These are phyloP conservation scores for Xanthorhoe designata DNA, from an alignment of 2,888 invertebrate genomes.

Conservation along the genomic window DNA sequence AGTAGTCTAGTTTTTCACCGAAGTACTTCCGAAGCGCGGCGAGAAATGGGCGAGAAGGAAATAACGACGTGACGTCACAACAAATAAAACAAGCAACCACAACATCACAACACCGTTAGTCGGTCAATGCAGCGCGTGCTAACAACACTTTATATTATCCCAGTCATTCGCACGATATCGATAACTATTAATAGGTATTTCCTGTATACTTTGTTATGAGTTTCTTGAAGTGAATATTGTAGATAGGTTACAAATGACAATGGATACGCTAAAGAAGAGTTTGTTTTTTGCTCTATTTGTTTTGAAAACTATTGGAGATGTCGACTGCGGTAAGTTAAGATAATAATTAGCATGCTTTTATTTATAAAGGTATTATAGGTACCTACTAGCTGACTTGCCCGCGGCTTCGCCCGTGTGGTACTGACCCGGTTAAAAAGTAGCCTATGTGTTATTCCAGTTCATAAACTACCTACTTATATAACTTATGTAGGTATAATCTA, in stretches of 20 bases:
- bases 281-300: slow-evolving; percentile 42
- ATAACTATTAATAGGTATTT: not conserved
- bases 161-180: not conserved
- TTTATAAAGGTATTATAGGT: too few species aligned
- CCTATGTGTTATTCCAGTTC: too few species aligned
- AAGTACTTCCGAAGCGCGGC: too few species aligned
- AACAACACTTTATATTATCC: not conserved
- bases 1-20: too few species aligned
- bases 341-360: not conserved
- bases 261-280: slow-evolving; percentile 29
- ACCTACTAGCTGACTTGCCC: too few species aligned
- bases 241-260: not conserved
- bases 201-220: not conserved
- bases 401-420: too few species aligned
- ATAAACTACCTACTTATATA: too few species aligned
- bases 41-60: too few species aligned
- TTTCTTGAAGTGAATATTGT: not conserved
- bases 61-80: not conserved
- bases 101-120: not conserved
- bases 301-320: slow-evolving; percentile 46
- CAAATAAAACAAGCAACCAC: not conserved
- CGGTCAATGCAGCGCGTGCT: not conserved
- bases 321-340: slow-evolving; percentile 49
- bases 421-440: too few species aligned
- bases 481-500: too few species aligned